Base-by-base conservation (phyloP, 2,888 invertebrate species). In the Frankliniella fusca region DNA sequence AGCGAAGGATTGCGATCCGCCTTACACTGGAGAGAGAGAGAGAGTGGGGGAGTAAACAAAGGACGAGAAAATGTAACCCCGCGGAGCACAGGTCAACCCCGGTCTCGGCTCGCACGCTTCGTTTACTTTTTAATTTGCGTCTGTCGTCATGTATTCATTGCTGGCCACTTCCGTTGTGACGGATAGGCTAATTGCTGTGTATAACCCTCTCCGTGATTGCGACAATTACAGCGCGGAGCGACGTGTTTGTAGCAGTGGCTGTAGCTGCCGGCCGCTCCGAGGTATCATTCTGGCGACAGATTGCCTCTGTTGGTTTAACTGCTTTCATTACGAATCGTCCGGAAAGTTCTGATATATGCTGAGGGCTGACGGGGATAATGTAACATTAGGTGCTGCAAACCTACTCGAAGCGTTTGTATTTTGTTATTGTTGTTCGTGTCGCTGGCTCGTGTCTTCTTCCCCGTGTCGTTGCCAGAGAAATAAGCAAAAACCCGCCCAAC, bases 111-210 rank as follows among this genome's bases (percentile, higher is more conserved):
- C 23, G 70, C 70, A 76, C 70, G 70, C 70, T 76, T 76, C 27
- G 70, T 76, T 76, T 76, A 76, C 70, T 76, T 76, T 76, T 76
- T 76, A 76, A 76, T 76, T 76, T 76, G 70, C 70, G 70, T 76
- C 70, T 23, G 70, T 76, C 70, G 27, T 76, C 70, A 27, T 27
- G 70, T 76, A 76, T 76, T 76, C 70, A 76, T 76, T 76, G 70
- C 70, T 54, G 54, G 15, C 54, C 54, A 54, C 61, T 76, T 76
- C 70, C 70, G 27, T 76, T 76, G 70, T 76, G 70, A 76, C 70
- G 70, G 27, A 76, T 76, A 76, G 70, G 23, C 70, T 76, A 76
- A 76, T 76, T 76, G 70, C 70, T 76, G 70, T 76, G 70, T 76
- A 76, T 76, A 27, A 76, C 70, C 23, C 54, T 20, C 70, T 12